Percentiles rank a stretch among this genome's conserved stretches.
phyloP scores from a whole-genome alignment of 2,113 vertebrate genomes.

The Carollia perspicillata region DNA sequence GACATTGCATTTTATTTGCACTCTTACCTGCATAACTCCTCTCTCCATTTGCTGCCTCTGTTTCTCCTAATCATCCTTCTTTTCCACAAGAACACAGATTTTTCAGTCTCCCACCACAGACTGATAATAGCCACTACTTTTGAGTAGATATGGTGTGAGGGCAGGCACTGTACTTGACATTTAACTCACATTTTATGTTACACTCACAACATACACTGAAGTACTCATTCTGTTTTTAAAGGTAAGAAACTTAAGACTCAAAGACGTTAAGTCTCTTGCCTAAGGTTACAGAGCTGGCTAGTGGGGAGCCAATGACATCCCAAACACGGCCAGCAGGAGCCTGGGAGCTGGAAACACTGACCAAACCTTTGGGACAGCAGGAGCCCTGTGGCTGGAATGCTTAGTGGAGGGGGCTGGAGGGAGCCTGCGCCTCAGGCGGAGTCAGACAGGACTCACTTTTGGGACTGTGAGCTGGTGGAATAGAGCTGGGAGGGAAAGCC shows the following conservation, averaged over 20 bases:
- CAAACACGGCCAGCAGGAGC: not conserved
- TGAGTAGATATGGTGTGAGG: not conserved
- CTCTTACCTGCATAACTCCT: not conserved
- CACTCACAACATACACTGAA: not conserved
- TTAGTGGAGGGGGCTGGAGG: not conserved
- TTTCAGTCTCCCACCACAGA: not conserved
- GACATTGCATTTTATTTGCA: not conserved
- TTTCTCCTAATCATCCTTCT: not conserved
- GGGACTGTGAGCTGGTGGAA: not conserved
- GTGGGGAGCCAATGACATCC: not conserved
- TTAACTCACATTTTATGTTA: not conserved
- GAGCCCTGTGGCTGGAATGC: not conserved
- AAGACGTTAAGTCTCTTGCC: not conserved
- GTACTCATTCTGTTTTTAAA: not conserved
- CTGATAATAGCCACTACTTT: not conserved
- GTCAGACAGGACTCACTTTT: fast-evolving
- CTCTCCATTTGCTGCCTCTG: not conserved
- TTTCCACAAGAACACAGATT: not conserved
- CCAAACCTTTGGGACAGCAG: not conserved
- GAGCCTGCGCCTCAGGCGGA: not conserved
- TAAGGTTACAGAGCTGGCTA: not conserved
- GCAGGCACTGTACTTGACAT: not conserved
- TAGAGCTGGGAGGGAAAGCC: no score
- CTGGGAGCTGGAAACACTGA: not conserved
- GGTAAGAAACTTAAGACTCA: not conserved